Evolutionary conservation across 2,888 invertebrate genomes (phyloP).

Genomic region (Ditula angustiorana): DNA sequence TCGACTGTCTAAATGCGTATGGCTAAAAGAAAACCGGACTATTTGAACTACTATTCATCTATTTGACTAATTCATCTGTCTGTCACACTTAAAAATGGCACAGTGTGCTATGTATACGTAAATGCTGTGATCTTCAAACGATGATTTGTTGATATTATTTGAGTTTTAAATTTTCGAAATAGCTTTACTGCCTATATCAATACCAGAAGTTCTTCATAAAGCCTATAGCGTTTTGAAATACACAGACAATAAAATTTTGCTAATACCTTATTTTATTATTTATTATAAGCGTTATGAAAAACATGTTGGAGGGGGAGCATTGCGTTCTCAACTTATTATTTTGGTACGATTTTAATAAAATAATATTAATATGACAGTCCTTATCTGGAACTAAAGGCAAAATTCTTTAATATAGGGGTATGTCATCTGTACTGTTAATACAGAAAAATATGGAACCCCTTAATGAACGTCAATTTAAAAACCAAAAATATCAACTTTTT

Average conservation of each 20-base stretch:
- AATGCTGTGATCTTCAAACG: conserved; percentile 41
- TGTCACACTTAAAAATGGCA: conserved; percentile 66
- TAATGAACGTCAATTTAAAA: not conserved
- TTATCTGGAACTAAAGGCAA: too few species aligned
- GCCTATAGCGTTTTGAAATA: too few species aligned
- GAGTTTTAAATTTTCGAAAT: conserved; percentile 1
- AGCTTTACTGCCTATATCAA: too few species aligned
- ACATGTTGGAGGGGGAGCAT: too few species aligned
- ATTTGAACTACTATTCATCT: conserved; percentile 78
- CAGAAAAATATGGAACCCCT: not conserved
- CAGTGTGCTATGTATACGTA: conserved; percentile 60
- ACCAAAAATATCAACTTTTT: conserved; percentile 11
- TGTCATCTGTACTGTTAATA: not conserved
- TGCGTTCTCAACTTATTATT: too few species aligned
- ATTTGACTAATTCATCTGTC: conserved; percentile 75
- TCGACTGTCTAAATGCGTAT: conserved; percentile 80
- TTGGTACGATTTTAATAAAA: too few species aligned
- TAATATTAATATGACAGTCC: too few species aligned
- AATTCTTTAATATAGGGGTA: too few species aligned
- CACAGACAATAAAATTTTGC: too few species aligned
- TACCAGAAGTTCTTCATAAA: too few species aligned
- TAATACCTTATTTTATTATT: too few species aligned
- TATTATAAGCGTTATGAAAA: too few species aligned
- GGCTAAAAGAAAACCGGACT: conserved; percentile 83
- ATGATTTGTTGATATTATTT: conserved; percentile 13